Evolutionary conservation across 2,113 vertebrate genomes (phyloP).

Genomic region (Erythrocebus patas): DNA sequence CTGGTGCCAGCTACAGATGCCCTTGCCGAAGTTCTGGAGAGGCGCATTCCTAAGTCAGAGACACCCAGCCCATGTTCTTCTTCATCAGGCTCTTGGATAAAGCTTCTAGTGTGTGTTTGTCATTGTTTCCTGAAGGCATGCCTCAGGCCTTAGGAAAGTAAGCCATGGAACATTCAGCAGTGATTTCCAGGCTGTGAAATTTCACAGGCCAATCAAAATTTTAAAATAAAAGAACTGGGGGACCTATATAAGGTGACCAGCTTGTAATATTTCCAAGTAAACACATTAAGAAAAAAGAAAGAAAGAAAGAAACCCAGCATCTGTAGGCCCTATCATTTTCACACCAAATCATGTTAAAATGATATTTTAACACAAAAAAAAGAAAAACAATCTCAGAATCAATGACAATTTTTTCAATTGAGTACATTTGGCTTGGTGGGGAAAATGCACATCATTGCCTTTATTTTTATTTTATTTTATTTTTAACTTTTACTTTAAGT

Average conservation of each 20-base stretch:
- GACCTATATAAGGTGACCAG: background rate
- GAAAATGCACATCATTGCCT: background rate
- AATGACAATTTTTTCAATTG: background rate
- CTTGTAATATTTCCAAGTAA: background rate
- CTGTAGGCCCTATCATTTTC: background rate
- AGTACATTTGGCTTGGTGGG: background rate
- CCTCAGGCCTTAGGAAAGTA: background rate
- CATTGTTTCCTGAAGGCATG: background rate
- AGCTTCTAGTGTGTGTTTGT: background rate
- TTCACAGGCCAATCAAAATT: background rate
- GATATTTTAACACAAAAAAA: background rate
- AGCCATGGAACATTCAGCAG: background rate
- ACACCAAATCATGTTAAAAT: background rate
- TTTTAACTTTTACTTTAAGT: too few species aligned
- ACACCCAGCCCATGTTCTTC: background rate
- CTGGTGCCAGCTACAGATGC: accelerated
- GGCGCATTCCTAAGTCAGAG: background rate
- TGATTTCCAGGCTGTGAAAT: background rate
- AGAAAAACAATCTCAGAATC: background rate
- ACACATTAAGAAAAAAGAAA: background rate
- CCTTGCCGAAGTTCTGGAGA: background rate
- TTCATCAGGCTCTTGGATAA: background rate
- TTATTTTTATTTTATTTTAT: background rate
- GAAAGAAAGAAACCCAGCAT: too few species aligned
- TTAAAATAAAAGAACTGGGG: background rate